Percentiles rank a stretch among this genome's conserved stretches.
These are phyloP conservation scores for Thumatha senex DNA, from an alignment of 2,888 invertebrate species.

Conservation along the genomic window DNA sequence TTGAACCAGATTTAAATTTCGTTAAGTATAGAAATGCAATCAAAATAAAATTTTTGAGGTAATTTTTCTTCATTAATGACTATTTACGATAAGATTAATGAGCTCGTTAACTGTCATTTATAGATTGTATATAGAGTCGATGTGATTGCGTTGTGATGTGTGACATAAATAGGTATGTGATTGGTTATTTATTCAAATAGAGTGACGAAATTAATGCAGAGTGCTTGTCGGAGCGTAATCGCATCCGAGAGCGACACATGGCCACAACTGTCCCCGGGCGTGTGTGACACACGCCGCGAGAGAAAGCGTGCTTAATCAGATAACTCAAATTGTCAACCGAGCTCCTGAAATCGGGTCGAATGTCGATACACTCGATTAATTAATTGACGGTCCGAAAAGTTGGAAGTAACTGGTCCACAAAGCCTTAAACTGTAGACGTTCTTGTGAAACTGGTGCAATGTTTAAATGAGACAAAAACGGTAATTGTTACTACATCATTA, in stretches of 20 bases:
- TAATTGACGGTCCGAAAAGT: slow-evolving; percentile 79
- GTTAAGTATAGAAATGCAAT: slow-evolving; percentile 12
- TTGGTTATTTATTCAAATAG: slow-evolving; percentile 76
- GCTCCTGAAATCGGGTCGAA: slow-evolving; percentile 83
- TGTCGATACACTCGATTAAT: slow-evolving; percentile 83
- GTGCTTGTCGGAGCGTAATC: slow-evolving; percentile 64
- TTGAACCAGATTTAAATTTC: slow-evolving; percentile 4
- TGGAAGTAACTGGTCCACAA: slow-evolving; percentile 71
- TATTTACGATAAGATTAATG: slow-evolving; percentile 54
- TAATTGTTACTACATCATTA: slow-evolving; percentile 20
- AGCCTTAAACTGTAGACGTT: slow-evolving; percentile 59
- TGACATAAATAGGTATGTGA: slow-evolving; percentile 69
- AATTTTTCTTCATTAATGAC: slow-evolving; percentile 12
- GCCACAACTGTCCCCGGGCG: slow-evolving; percentile 44
- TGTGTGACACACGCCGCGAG: slow-evolving; percentile 69
- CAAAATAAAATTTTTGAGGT: slow-evolving; percentile 9
- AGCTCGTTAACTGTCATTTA: slow-evolving; percentile 52
- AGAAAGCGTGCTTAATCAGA: slow-evolving; percentile 84
- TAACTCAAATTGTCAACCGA: slow-evolving; percentile 82
- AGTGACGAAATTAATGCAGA: slow-evolving; percentile 76
- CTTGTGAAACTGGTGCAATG: slow-evolving; percentile 60
- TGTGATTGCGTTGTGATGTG: slow-evolving; percentile 57
- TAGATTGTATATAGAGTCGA: slow-evolving; percentile 56
- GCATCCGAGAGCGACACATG: slow-evolving; percentile 48
- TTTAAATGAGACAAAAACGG: slow-evolving; percentile 31